Base-by-base conservation (phyloP, 2,113 vertebrate species). In the Microtus ochrogaster region DNA sequence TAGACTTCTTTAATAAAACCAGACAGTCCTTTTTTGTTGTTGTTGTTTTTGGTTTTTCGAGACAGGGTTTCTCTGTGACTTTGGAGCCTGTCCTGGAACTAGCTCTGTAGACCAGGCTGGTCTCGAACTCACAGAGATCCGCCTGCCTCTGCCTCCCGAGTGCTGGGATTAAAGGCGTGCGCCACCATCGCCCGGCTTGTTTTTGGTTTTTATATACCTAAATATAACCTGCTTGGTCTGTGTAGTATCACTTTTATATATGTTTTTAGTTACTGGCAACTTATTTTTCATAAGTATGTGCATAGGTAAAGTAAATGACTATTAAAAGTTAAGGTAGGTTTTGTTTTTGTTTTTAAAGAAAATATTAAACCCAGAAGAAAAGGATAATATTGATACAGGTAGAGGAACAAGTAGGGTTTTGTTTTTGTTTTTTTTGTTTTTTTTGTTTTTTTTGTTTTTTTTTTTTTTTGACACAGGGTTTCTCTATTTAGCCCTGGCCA, bases 361-460 rank as follows among this genome's bases (percentile, higher is more conserved):
- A 63, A 83, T 58, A 41, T 72, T 94, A 90, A 86, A 79, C 41
- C 22, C n/a, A 78, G 33, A 65, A 94, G 68, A 72, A 91, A 94
- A 76, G 83, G 22, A 21, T 94, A 65, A 36, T 65, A 52, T 91
- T 13, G 1, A 16, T 39, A 39, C 49, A 74, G 22, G 21, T 81
- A 65, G 89, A 92, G 33, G n/a, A 91, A 44, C 41, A 85, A 85
- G n/a, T 65, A 92, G 44, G 28, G 36, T n/a, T n/a, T n/a, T 63
- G n/a, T 70, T 70, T n/a, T 70, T 41, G 41, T 41, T 41, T 41
- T 41, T 41, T 41, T 41, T 41, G 2, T 41, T 41, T 41, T 41
- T 41, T 41, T 41, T 41, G 41, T 41, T 41, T 41, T 41, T n/a
- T n/a, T n/a, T n/a, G n/a, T 33, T 68, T 9, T 49, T 52, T 49